Evolutionary conservation across 2,113 vertebrate genomes (phyloP).

Genomic region (Regulus satrapa): DNA sequence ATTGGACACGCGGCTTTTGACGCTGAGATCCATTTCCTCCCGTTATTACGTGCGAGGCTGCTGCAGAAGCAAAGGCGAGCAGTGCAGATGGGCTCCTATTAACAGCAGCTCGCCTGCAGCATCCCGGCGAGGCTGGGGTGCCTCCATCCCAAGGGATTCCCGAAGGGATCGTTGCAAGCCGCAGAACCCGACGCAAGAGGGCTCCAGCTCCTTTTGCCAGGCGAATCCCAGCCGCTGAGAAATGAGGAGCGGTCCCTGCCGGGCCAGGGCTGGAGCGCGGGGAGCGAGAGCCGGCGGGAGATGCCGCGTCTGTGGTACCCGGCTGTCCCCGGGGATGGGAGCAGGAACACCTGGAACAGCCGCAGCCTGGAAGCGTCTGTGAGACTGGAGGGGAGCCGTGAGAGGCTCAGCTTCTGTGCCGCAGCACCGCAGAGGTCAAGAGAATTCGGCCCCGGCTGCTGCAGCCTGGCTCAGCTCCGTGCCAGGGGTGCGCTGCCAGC

Average conservation of each 20-base stretch:
- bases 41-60: rapidly evolving
- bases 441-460: neutral
- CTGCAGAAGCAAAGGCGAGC: neutral
- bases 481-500: rapidly evolving
- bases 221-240: neutral
- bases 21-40: neutral
- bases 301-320: neutral
- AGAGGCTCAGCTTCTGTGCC: neutral
- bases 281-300: neutral
- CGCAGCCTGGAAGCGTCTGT: rapidly evolving
- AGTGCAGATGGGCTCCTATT: neutral
- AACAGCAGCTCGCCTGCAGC: neutral
- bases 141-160: neutral
- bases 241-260: neutral
- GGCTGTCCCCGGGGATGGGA: too few species aligned
- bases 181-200: constrained; percentile 34
- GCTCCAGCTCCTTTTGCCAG: constrained; percentile 48
- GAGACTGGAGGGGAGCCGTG: neutral
- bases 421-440: neutral
- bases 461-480: neutral
- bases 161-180: neutral
- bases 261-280: rapidly evolving
- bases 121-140: neutral
- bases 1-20: neutral
- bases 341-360: neutral